Evolutionary conservation across 1,140 invertebrate genomes (phyloP), one percentile per base, ranked within the genome.

Genomic region (Leptoteleia sp.): DNA sequence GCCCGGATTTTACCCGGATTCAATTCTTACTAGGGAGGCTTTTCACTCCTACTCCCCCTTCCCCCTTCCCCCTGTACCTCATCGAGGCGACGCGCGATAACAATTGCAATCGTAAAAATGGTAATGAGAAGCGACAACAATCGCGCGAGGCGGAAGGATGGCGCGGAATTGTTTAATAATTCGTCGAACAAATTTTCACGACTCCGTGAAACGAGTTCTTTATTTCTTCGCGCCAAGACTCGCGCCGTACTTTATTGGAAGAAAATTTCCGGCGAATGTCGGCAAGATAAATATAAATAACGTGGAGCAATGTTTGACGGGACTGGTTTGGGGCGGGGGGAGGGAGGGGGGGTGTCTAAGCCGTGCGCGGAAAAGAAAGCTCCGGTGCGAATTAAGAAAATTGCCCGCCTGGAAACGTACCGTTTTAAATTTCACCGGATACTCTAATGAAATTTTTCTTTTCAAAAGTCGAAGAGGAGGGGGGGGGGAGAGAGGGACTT

Each of bases 261-360:
- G 9, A 61, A 35, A 61, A 47, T 61, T 61, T 61, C 35, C 47
- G 16, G 11, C n/a, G 42, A 33, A 47, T 37, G 29, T 37, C 27
- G 16, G 8, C 5, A 48, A 48, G 29, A 37, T 61, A 61, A 47
- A 61, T 22, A 45, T 45, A 61, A 61, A 47, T 61, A 61, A 40
- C 52, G 17, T 4, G 33, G 8, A 47, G 31, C 12, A 22, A 16
- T 61, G 12, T 47, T 61, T 43, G 31, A 11, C 31, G 31, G 29
- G 15, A 61, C 6, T 7, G n/a, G n/a, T n/a, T n/a, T n/a, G n/a
- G n/a, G n/a, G n/a, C n/a, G n/a, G n/a, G n/a, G n/a, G n/a, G n/a
- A n/a, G n/a, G 17, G 5, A 22, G 19, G 15, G n/a, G 35, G 40
- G 12, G 1, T 13, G 11, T 40, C 13, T 29, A 47, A 64, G 25